phyloP scores from a whole-genome alignment of 2,888 invertebrate species.

The Toxonevra muliebris region DNA sequence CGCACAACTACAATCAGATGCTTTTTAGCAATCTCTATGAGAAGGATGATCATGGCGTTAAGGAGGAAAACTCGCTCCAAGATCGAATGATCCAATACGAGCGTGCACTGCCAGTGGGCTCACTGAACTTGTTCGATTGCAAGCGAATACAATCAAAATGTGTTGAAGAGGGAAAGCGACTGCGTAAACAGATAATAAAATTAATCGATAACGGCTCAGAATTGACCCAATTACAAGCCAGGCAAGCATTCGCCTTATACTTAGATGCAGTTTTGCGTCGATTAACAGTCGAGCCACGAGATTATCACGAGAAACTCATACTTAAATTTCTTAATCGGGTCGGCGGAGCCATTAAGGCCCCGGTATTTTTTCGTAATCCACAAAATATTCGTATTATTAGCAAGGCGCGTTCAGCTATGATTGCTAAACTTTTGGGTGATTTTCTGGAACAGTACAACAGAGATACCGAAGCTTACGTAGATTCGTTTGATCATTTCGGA shows the following conservation, averaged over 20 bases:
- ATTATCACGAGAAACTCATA: constrained; percentile 69
- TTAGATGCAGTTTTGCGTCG: constrained; percentile 78
- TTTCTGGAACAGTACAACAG: constrained; percentile 84
- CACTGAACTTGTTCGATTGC: constrained; percentile 52
- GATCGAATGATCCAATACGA: constrained; percentile 68
- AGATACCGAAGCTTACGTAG: constrained; percentile 81
- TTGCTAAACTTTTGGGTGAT: constrained; percentile 83
- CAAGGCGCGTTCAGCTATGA: constrained; percentile 84
- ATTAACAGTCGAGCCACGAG: constrained; percentile 66
- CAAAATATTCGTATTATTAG: constrained; percentile 72
- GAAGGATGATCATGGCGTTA: constrained; percentile 57
- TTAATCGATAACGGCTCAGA: constrained; percentile 72
- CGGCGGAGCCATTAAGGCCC: constrained; percentile 75
- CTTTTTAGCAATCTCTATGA: constrained; percentile 80
- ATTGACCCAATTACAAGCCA: constrained; percentile 73
- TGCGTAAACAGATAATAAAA: constrained; percentile 62
- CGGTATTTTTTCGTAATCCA: constrained; percentile 70
- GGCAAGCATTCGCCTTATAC: constrained; percentile 82
- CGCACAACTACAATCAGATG: constrained; percentile 81
- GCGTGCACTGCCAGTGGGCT: constrained; percentile 55
- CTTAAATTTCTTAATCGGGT: constrained; percentile 81
- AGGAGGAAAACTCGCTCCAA: constrained; percentile 52
- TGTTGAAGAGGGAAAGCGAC: constrained; percentile 57
- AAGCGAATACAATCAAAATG: constrained; percentile 62
- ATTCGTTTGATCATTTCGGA: constrained; percentile 74